Evolutionary conservation across 2,888 invertebrate genomes (phyloP).

Genomic region (Conomelus anceps): DNA sequence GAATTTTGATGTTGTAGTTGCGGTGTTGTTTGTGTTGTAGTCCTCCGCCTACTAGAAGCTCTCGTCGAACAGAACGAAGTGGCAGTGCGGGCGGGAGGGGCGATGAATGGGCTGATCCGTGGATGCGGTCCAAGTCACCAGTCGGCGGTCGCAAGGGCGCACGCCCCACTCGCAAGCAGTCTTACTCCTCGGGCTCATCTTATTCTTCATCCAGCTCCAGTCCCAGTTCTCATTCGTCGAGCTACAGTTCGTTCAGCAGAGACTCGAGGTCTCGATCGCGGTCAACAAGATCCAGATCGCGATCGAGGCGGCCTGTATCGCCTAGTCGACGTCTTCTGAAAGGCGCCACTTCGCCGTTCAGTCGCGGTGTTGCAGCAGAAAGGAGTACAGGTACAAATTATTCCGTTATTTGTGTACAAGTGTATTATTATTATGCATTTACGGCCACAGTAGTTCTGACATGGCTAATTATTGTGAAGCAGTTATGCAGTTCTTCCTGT

Average conservation of each 20-base stretch:
- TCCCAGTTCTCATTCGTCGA: constrained; percentile 39
- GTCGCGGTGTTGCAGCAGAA: constrained; percentile 13
- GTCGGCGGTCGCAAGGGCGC: constrained; percentile 40
- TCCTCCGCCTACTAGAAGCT: constrained; percentile 20
- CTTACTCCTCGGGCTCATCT: constrained; percentile 67
- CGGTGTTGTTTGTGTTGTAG: constrained; percentile 3
- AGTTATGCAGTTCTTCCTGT: too few species aligned
- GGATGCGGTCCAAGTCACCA: constrained; percentile 74
- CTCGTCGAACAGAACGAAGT: background rate
- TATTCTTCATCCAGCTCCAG: constrained; percentile 53
- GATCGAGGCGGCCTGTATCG: constrained; percentile 36
- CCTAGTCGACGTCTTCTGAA: constrained; percentile 35
- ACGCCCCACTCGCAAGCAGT: constrained; percentile 47
- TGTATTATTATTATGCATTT: too few species aligned
- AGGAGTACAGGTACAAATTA: too few species aligned
- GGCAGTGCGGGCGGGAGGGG: constrained; percentile 26
- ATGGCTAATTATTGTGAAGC: too few species aligned
- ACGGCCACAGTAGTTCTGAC: too few species aligned
- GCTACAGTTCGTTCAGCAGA: constrained; percentile 44
- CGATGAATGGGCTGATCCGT: constrained; percentile 96
- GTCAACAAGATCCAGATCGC: constrained; percentile 45
- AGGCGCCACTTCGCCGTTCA: constrained; percentile 8
- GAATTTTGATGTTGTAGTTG: too few species aligned
- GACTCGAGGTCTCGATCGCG: constrained; percentile 45
- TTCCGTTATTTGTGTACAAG: too few species aligned